Conservation (phyloP, 23 tunicate species). For the Aplidium turbinatum region DNA sequence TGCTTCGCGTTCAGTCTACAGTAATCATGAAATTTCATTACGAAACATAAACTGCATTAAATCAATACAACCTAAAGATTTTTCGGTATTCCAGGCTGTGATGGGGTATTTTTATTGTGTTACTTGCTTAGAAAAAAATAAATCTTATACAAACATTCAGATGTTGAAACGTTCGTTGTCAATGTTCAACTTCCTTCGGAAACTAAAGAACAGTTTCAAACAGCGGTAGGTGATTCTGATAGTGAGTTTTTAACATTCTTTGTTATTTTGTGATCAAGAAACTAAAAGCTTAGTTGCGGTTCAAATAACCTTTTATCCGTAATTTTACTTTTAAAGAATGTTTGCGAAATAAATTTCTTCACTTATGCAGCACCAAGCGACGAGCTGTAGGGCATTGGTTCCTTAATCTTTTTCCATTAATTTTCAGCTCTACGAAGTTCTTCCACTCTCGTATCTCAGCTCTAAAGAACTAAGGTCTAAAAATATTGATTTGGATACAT, state of each 20-base stretch:
- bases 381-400: too few relatives aligned
- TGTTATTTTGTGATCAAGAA: too few relatives aligned
- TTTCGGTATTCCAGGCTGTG: too few relatives aligned
- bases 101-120: not conserved
- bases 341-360: not conserved
- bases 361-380: too few relatives aligned
- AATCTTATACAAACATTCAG: conserved; percentile 2
- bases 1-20: too few relatives aligned
- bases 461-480: not conserved
- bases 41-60: too few relatives aligned
- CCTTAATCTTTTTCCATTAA: too few relatives aligned
- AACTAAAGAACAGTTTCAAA: conserved; percentile 16
- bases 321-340: too few relatives aligned
- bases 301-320: too few relatives aligned
- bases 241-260: too few relatives aligned
- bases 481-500: conserved; percentile 3
- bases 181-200: conserved; percentile 25
- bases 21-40: not conserved
- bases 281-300: too few relatives aligned
- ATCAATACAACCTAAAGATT: too few relatives aligned
- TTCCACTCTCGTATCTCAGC: conserved; percentile 14
- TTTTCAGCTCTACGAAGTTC: conserved; percentile 26
- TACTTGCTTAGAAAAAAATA: not conserved
- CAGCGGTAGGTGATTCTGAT: conserved; percentile 3
- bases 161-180: conserved; percentile 9